Evolutionary conservation across 2,113 vertebrate genomes (phyloP), one percentile per base, ranked within the genome.

Genomic region (Meriones unguiculatus): DNA sequence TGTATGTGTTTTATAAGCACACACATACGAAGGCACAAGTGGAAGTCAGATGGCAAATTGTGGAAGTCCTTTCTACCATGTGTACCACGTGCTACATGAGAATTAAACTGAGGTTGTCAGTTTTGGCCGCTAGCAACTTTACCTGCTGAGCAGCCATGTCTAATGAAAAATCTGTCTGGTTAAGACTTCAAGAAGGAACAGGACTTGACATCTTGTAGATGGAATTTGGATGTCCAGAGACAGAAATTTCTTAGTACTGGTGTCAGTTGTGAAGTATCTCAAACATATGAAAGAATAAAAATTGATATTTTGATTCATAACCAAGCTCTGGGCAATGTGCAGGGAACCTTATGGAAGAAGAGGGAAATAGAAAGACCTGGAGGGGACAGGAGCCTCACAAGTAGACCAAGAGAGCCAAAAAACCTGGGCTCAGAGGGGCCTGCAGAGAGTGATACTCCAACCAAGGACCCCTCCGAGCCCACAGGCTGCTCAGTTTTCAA

Each of bases 71-170:
- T 25, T 64, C 14, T 65, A 65, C 24, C 38, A 5, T 30, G n/a
- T 30, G 38, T n/a, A 14, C 24, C 38, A 5, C 18, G n/a, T 30
- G 38, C 24, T 14, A 64, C 13, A 1, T 38, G 67, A 10, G 64
- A 28, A 5, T 18, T 6, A n/a, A 87, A 50, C 32, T 54, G 5
- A n/a, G 4, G 7, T 54, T 54, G 3, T 17, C 18, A 20, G 10
- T 1, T 20, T n/a, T 24, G 32, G 6, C 24, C 25, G 4, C 6
- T 24, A n/a, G 46, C 46, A 69, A 6, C 15, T 52, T 70, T 35
- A 25, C 15, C 0, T 50, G n/a, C 46, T 50, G 5, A 52, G 18
- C 17, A 2, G n/a, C 2, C 10, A 30, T 1, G 2, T 15, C 15
- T 6, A 12, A 17, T 22, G 41, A 69, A 65, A 65, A 50, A 14